Base-by-base conservation (phyloP, 2,797 vertebrate genomes). In the Chelonia mydas region DNA sequence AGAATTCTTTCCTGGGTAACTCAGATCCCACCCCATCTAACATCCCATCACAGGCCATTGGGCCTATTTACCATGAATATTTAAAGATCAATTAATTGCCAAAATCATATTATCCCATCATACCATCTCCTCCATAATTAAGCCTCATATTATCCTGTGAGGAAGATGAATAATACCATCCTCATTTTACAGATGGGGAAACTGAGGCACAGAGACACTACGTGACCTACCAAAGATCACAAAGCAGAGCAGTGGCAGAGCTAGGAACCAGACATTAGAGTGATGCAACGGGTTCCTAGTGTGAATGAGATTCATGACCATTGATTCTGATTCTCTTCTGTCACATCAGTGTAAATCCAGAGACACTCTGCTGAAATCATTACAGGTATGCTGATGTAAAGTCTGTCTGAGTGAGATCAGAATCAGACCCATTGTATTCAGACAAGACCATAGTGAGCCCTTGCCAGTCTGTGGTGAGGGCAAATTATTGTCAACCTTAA, bases 121-220 rank as follows among this genome's bases (percentile, higher is more conserved):
- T 41, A 41, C 41, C 41, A 41, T 41, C 41, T 41, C 5, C 41
- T 41, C 41, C 41, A 41, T 41, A 41, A 12, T 19, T 49, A 78
- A 94, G 4, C 9, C 25, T 33, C 88, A 11, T 10, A 85, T 45
- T 2, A 1, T 2, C 57, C 1, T 55, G 57, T 87, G 78, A 78
- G 74, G 59, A 19, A 83, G 78, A 88, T 4, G 93, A 91, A 90
- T 33, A 0, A 10, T 86, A 61, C 3, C 27, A 87, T 1, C 17
- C 55, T 87, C 5, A 9, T 83, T 87, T 37, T 61, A 87, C 3
- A 77, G 6, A 6, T 45, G 5, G 23, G 5, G 10, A 25, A 83
- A 85, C 74, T 0, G 13, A 91, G 53, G 11, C 0, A 0, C 68
- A 5, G 21, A 23, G 37, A 5, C n/a, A 25, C 5, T 61, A 17